These are phyloP conservation scores for Melanotaenia parkinsoni DNA, from an alignment of 2,797 vertebrate genomes.

Conservation along the genomic window DNA sequence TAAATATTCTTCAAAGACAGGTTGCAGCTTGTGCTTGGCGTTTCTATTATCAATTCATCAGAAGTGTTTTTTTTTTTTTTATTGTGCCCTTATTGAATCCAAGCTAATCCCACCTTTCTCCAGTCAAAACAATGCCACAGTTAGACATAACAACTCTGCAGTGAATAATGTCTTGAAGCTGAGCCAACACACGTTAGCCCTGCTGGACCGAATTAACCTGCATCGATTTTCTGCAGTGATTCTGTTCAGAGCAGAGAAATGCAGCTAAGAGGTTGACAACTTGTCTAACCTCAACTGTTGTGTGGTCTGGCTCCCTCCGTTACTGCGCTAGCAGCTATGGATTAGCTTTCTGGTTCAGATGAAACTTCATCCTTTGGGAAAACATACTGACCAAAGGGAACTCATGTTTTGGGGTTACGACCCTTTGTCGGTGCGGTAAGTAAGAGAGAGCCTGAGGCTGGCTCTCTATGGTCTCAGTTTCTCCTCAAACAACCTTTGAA, in stretches of 20 bases:
- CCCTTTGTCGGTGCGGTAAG: conserved; percentile 60
- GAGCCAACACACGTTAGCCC: conserved; percentile 14
- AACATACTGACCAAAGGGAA: conserved; percentile 75
- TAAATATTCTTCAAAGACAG: neutral
- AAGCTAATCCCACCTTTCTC: neutral
- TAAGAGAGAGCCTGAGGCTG: conserved; percentile 46
- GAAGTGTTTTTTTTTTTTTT: neutral
- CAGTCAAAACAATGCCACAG: conserved; percentile 16
- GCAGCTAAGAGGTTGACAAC: conserved; percentile 35
- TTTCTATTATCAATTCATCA: neutral
- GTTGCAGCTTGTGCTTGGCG: neutral
- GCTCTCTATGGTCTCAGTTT: conserved; percentile 47
- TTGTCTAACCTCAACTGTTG: conserved; percentile 57
- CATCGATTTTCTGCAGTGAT: conserved; percentile 21
- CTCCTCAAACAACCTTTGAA: conserved; percentile 62
- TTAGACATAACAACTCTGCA: conserved; percentile 32
- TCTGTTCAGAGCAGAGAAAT: conserved; percentile 34
- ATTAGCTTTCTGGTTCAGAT: conserved; percentile 63
- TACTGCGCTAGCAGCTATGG: conserved; percentile 43
- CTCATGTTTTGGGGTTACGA: conserved; percentile 63
- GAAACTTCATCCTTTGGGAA: conserved; percentile 78
- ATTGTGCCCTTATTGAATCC: conserved; percentile 12
- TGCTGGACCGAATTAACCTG: conserved; percentile 32
- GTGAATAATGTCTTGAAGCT: neutral
- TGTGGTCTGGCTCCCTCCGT: conserved; percentile 65